Evolutionary conservation across 2,888 invertebrate genomes (phyloP), one percentile per base, ranked within the genome.

Genomic region (Sphaeridia pumilis): DNA sequence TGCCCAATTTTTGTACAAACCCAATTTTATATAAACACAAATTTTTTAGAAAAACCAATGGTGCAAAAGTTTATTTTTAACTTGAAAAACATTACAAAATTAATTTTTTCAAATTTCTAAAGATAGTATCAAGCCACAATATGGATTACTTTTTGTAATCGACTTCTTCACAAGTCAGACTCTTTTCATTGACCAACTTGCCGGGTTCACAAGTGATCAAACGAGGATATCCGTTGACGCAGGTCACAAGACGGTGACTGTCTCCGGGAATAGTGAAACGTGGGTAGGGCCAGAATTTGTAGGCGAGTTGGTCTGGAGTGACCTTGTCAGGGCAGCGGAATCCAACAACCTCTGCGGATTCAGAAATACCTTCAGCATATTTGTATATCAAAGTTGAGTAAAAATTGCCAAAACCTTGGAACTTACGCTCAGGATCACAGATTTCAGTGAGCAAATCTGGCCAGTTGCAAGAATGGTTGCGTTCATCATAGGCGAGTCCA

Each of bases 261-360:
- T 89, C 88, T 17, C 87, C 86, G 42, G 86, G 83, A 12, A 89
- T 85, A 2, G 89, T 78, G 75, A 88, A 92, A 62, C 92, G 79
- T 28, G 92, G 92, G 77, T 81, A 89, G 0, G 92, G 92, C 84
- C 87, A 87, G 77, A 89, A 92, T 70, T 83, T 86, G 48, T 88
- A 87, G 3, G 88, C 82, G 54, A 83, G 78, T 24, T 31, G 34
- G 69, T 83, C 78, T 4, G 84, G 78, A 28, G 87, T 85, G 43
- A 88, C 81, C 69, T 87, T 86, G 2, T 81, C 79, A 27, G 92
- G 92, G 70, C 92, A 92, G 67, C 87, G 87, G 78, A 92, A 92
- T 50, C 90, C 90, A 57, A 90, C 83, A 54, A 92, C 83, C 66
- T 85, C 87, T 85, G 74, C 57, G 70, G 2, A 14, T 46, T 47